A percentile compares a stretch with the other conserved stretches of the same genome.
Conservation (phyloP, 2,797 vertebrate species). For the Dicrostonyx torquatus region DNA sequence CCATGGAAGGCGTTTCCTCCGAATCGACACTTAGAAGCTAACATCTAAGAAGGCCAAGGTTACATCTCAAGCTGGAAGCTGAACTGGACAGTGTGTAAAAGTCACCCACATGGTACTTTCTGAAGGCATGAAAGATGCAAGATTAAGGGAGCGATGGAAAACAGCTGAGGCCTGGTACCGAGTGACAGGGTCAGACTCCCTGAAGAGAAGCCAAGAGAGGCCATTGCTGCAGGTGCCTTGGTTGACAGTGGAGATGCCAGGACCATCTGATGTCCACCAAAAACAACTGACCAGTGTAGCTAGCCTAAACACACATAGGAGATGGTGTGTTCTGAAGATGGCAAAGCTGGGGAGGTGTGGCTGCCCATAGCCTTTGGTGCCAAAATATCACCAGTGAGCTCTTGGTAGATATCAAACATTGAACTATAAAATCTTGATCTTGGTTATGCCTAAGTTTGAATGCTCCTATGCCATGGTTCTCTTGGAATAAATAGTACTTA, state of each 20-base stretch:
- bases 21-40: not conserved
- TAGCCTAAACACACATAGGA: not conserved
- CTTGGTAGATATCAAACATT: not conserved
- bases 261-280: not conserved
- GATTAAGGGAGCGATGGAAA: not conserved
- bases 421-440: not conserved
- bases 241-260: not conserved
- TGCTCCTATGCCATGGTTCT: not conserved
- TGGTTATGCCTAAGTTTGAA: not conserved
- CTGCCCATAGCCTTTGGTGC: not conserved
- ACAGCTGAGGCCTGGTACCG: not conserved
- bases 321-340: not conserved
- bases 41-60: not conserved
- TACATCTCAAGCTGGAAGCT: not conserved
- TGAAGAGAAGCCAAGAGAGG: not conserved
- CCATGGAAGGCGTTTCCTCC: not conserved
- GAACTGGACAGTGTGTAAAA: no score
- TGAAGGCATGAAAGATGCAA: not conserved
- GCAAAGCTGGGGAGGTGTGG: not conserved
- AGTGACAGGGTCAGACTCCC: not conserved
- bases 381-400: not conserved
- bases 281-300: not conserved
- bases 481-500: not conserved
- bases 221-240: not conserved
- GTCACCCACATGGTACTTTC: not conserved